Base-by-base conservation (phyloP, 2,888 invertebrate genomes). In the Hoplodrina ambigua region DNA sequence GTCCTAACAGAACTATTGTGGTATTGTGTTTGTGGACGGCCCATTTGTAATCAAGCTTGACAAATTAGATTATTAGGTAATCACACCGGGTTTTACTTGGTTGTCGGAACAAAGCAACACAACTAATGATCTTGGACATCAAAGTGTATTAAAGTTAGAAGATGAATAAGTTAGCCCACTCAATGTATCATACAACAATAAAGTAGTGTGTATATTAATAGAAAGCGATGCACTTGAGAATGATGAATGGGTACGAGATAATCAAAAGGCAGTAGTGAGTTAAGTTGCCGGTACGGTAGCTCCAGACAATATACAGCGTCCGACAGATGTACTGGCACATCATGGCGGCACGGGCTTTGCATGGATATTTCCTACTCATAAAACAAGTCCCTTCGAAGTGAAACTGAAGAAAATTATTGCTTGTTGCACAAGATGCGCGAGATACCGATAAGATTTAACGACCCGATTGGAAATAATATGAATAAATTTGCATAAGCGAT, bases 31-130 rank as follows among this genome's bases (percentile, higher is more conserved):
- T 63, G 68, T 73, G 80, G 82, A 84, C 84, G 80, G 80, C 85
- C 80, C 85, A 90, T 90, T 89, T 88, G 86, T 91, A 89, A 86
- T 84, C 85, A 84, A 87, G 87, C 85, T 87, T 87, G 87, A 90
- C 86, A 89, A 89, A 91, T 89, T 74, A 84, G 84, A 84, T 87
- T 82, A 88, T 87, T 87, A 82, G 80, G 82, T 84, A 87, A 88
- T 83, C 72, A 79, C 85, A 78, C 78, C 72, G 69, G 80, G 81
- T 78, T 76, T 53, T 59, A 64, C 57, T 70, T 74, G 60, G 62
- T 74, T 76, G 73, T 73, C 70, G 61, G 60, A 58, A 69, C 49
- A 71, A 72, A 71, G 55, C 60, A 73, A 71, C 69, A 68, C 73
- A 68, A 71, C 66, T 78, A 78, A 80, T 77, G 65, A 79, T 65